Base-by-base conservation (phyloP, 2,797 vertebrate species). In the Helicolenus hilgendorfi region DNA sequence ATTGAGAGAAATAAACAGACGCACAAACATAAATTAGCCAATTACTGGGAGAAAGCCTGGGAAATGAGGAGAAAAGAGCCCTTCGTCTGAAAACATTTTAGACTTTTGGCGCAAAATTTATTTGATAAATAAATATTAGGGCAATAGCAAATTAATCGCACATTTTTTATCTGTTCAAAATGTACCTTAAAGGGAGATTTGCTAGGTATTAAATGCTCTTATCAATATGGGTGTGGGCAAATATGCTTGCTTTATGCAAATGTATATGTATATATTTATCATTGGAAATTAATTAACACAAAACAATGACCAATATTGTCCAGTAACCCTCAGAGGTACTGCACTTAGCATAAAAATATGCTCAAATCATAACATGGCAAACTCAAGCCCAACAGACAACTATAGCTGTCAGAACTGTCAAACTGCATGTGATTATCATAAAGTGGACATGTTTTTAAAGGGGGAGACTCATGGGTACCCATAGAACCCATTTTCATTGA, bases 1-100 rank as follows among this genome's bases (percentile, higher is more conserved):
- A 70, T 18, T 64, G 49, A 73, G 29, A 79, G 58, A 76, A 79
- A 87, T 41, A 77, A 86, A 80, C 20, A 63, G 24, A 72, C 22
- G 38, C 31, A 68, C 15, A 62, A 77, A 72, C 22, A 29, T 11
- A 26, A 60, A 24, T 72, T 22, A 36, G 29, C 20, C 64, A 72
- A 24, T 74, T 75, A 75, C 33, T 71, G 20, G 3, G 14, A 27
- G 13, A 56, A 65, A 24, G 45, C 59, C 36, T 49, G 11, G 20
- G 9, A 86, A 64, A 84, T 65, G 14, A 62, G 11, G 35, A 22
- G 31, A 11, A 36, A 56, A 29, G 11, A 38, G 18, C 11, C 24
- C 0, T 11, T 63, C 24, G 45, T 24, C 33, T 59, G 4, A 22
- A 41, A 29, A 22, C 0, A 63, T 72, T 13, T 77, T 11, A 33